phyloP scores from a whole-genome alignment of 2,888 invertebrate genomes.

The Marronus borbonicus region DNA sequence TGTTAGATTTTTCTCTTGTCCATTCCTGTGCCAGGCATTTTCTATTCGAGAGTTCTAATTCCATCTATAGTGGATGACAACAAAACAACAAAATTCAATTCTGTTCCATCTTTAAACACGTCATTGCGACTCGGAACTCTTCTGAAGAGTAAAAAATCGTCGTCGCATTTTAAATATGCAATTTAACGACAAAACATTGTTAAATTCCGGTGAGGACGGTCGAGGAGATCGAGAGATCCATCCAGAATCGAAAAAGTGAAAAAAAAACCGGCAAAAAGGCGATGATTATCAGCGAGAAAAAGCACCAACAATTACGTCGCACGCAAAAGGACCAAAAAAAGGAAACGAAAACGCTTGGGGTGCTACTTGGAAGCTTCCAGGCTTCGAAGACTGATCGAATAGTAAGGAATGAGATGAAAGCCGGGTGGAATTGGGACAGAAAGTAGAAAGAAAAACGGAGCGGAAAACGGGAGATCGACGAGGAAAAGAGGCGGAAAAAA shows the following conservation, averaged over 20 bases:
- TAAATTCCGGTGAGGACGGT: not conserved
- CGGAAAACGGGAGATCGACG: not conserved
- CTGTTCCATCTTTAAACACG: too few relatives aligned
- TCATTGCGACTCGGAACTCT: too few relatives aligned
- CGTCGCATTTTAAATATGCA: not conserved
- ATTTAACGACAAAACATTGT: not conserved
- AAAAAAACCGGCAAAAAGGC: not conserved
- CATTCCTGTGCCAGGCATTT: too few relatives aligned
- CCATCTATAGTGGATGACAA: not conserved
- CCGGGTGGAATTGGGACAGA: not conserved
- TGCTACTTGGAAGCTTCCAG: too few relatives aligned
- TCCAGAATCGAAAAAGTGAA: not conserved
- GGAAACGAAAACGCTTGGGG: too few relatives aligned
- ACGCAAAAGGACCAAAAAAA: not conserved
- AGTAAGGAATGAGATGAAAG: too few relatives aligned
- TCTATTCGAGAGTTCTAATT: not conserved
- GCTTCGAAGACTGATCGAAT: too few relatives aligned
- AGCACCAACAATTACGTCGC: conserved; percentile 13
- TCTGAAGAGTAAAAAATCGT: too few relatives aligned
- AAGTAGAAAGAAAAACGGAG: not conserved
- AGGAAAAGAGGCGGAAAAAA: not conserved
- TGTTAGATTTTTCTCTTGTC: too few relatives aligned
- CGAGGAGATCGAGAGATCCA: too few relatives aligned
- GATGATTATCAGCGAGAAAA: not conserved
- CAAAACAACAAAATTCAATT: not conserved